phyloP scores from a whole-genome alignment of 1,140 invertebrate species.

The Drosophila saltans region DNA sequence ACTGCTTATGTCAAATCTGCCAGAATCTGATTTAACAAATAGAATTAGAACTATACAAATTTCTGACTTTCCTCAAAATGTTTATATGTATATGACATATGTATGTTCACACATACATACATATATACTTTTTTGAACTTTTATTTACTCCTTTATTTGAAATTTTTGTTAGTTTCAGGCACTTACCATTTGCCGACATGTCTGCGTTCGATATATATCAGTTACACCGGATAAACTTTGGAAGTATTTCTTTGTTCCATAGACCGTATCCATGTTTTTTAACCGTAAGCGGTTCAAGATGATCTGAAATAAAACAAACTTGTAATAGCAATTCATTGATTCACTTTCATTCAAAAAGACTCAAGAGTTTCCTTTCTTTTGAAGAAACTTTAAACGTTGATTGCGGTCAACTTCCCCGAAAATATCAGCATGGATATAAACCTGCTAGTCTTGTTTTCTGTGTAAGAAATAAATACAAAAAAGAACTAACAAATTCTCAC shows the following conservation, averaged over 20 bases:
- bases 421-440: conserved; percentile 42
- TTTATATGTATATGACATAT: neutral
- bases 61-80: conserved; percentile 14
- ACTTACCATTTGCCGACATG: conserved; percentile 79
- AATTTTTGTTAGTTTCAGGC: conserved; percentile 25
- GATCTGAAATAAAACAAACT: conserved; percentile 40
- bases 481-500: conserved; percentile 63
- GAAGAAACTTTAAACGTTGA: conserved; percentile 12
- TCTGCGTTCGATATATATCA: conserved; percentile 79
- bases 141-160: conserved; percentile 46
- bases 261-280: conserved; percentile 77
- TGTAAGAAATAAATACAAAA: conserved; percentile 42
- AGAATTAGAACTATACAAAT: too few species aligned
- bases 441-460: conserved; percentile 68
- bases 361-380: conserved; percentile 54
- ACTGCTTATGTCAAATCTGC: too few species aligned
- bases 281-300: conserved; percentile 10
- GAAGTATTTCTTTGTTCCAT: conserved; percentile 82
- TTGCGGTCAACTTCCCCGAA: neutral
- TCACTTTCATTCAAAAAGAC: conserved; percentile 57
- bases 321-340: conserved; percentile 29
- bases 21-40: too few species aligned
- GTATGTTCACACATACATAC: neutral
- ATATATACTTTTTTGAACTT: conserved; percentile 33
- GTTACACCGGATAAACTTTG: conserved; percentile 79